A percentile compares a stretch with the other conserved stretches of the same genome.
Evolutionary conservation across 1,140 invertebrate genomes (phyloP).

Genomic region (Coptotermes formosanus): DNA sequence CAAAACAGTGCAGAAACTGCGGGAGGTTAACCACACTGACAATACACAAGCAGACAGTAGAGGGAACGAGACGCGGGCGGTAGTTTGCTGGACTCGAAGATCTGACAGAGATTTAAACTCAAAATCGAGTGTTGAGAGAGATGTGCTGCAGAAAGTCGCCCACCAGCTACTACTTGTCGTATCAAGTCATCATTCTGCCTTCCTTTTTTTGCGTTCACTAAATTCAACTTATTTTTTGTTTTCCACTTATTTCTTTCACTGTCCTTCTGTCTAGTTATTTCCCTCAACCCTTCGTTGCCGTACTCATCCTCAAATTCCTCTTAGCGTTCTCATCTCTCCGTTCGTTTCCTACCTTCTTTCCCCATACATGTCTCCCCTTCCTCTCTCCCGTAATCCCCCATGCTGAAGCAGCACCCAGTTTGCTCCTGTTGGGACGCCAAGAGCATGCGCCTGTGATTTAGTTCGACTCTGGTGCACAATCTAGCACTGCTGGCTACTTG

Average conservation of each 20-base stretch:
- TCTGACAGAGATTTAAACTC: background rate
- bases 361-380: slow-evolving; percentile 39
- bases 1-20: too few species aligned
- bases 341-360: slow-evolving; percentile 32
- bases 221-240: background rate
- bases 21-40: too few species aligned
- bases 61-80: too few species aligned
- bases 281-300: background rate
- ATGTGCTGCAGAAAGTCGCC: too few species aligned
- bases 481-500: background rate
- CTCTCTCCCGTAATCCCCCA: slow-evolving; percentile 38
- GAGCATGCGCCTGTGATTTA: background rate
- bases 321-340: slow-evolving; percentile 38
- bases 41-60: too few species aligned
- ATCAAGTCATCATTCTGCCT: background rate
- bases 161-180: too few species aligned
- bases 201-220: background rate
- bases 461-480: background rate
- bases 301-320: slow-evolving; percentile 37
- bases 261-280: background rate
- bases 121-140: background rate
- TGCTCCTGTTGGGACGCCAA: slow-evolving; percentile 36
- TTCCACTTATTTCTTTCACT: background rate
- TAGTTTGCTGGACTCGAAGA: too few species aligned
- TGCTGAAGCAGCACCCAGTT: slow-evolving; percentile 42